These are phyloP conservation scores for Ochotona curzoniae DNA, from an alignment of 2,113 vertebrate species.

Conservation along the genomic window DNA sequence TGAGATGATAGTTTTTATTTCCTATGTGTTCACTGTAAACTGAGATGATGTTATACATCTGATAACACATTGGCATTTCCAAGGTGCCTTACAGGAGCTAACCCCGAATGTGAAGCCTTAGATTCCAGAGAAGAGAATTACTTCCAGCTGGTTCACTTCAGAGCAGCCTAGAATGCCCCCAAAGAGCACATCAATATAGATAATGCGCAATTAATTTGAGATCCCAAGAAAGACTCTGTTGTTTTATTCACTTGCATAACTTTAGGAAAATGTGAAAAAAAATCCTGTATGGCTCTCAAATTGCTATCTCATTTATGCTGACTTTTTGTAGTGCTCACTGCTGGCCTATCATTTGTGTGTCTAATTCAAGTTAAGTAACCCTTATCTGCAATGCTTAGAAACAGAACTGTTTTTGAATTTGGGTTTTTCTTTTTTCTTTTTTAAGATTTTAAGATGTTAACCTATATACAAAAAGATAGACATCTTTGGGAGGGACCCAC, in stretches of 20 bases:
- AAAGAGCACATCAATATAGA: not conserved
- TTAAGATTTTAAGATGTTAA: not conserved
- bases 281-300: not conserved
- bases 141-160: conserved; percentile 25
- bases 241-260: not conserved
- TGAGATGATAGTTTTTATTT: not conserved
- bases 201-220: not conserved
- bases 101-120: not conserved
- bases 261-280: not conserved
- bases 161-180: not conserved
- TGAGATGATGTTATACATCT: not conserved
- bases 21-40: not conserved
- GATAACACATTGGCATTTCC: conserved; percentile 12
- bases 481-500: not conserved
- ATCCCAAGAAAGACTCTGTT: not conserved
- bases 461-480: not conserved
- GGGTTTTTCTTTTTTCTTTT: not conserved
- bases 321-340: not conserved
- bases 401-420: not conserved
- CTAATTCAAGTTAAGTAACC: not conserved
- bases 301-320: not conserved
- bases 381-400: not conserved
- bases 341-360: not conserved
- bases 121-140: not conserved
- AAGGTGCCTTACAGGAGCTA: conserved; percentile 14